Evolutionary conservation across 2,797 vertebrate species (phyloP), one percentile per base, ranked within the genome.

Genomic region (Anabas testudineus): DNA sequence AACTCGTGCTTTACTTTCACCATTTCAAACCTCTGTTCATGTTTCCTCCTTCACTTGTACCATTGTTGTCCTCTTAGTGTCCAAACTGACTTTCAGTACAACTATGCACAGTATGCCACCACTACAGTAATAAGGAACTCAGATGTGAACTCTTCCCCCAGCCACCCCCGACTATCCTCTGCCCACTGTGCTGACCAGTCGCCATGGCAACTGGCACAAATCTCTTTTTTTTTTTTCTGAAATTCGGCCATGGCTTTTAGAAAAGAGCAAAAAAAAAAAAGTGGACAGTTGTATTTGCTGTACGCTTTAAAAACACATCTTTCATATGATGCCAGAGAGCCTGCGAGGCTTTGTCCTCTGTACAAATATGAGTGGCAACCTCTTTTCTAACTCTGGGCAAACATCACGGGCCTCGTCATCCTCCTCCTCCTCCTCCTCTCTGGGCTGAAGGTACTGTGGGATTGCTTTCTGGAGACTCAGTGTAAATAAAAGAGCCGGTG

Each of bases 311-410:
- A 85, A 88, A 80, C 78, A 54, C 60, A 54, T 77, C 88, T 87
- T 90, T 90, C 77, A 91, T 76, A 58, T 16, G 71, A 42, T 83
- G 86, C 88, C 89, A 90, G 77, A 59, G 47, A 46, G 65, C 67
- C 85, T 24, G 74, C 15, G 22, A 66, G 60, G 76, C 81, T 90
- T 87, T 90, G 84, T 90, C 67, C 76, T 81, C 85, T 78, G 68
- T 73, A 55, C 81, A 86, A 83, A 88, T 87, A 88, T 90, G 90
- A 90, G 80, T 84, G 80, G 71, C 89, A 86, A 80, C 45, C 48
- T 81, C 72, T 82, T 62, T 86, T 81, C 71, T 68, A 10, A 68
- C 69, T 58, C 54, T 66, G 60, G 80, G 82, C 76, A 83, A 88
- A 87, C 80, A 81, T 63, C 18, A 36, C 54, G 4, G 71, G 57